Evolutionary conservation across 2,888 invertebrate species (phyloP).

Genomic region (Chrysodeixis includens): DNA sequence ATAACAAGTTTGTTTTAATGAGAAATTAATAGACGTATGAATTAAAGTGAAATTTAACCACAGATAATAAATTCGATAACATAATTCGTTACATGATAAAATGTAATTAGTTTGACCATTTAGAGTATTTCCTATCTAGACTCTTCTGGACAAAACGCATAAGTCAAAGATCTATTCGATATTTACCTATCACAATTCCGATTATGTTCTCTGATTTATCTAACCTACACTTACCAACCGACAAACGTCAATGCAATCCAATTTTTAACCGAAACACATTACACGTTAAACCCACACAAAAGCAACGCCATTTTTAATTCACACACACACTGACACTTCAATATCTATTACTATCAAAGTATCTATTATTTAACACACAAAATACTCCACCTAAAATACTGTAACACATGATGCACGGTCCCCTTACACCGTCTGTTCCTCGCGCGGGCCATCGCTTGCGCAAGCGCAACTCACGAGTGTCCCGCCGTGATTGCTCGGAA

Average conservation of each 20-base stretch:
- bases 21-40: slow-evolving; percentile 11
- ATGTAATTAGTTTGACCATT: too few relatives aligned
- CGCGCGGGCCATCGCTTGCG: slow-evolving; percentile 64
- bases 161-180: too few relatives aligned
- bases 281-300: background rate
- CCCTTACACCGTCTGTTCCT: slow-evolving; percentile 73
- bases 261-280: background rate
- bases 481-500: slow-evolving; percentile 26
- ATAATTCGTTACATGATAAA: too few relatives aligned
- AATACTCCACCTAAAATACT: slow-evolving; percentile 76
- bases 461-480: slow-evolving; percentile 48
- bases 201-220: background rate
- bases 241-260: background rate
- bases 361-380: slow-evolving; percentile 11
- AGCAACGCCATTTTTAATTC: background rate
- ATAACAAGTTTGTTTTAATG: slow-evolving; percentile 18
- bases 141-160: too few relatives aligned
- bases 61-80: slow-evolving; percentile 14
- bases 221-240: background rate
- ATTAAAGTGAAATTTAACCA: slow-evolving; percentile 9
- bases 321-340: background rate
- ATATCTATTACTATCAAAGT: too few relatives aligned
- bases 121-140: too few relatives aligned
- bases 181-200: background rate
- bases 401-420: slow-evolving; percentile 78